Evolutionary conservation across 2,113 vertebrate species (phyloP).

Genomic region (Phoxinus phoxinus): DNA sequence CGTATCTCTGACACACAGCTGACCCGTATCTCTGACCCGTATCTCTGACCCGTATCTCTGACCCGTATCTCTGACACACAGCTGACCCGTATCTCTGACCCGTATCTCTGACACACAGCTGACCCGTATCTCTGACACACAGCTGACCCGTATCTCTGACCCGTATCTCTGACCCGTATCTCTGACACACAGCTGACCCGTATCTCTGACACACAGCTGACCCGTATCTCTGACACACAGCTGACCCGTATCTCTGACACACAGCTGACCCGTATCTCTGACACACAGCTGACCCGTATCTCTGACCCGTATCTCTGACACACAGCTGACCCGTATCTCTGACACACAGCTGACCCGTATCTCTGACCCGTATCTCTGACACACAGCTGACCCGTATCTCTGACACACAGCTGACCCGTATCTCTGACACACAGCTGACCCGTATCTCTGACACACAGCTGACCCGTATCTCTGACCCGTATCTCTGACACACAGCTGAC

Average conservation of each 20-base stretch:
- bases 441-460: too few species aligned
- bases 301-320: too few species aligned
- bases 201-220: conserved; percentile 72
- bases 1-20: conserved; percentile 74
- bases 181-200: too few species aligned
- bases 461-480: too few species aligned
- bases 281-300: too few species aligned
- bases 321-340: background rate
- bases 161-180: background rate
- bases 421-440: conserved; percentile 69
- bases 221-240: too few species aligned
- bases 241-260: conserved; percentile 78
- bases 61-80: conserved; percentile 78
- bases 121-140: background rate
- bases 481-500: conserved; percentile 70
- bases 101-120: conserved; percentile 68
- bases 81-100: background rate
- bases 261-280: background rate
- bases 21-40: background rate
- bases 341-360: too few species aligned
- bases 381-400: background rate
- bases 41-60: too few species aligned
- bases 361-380: too few species aligned
- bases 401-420: too few species aligned
- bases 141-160: too few species aligned